Evolutionary conservation across 2,888 invertebrate species (phyloP).

Genomic region (Anoncus sp.): DNA sequence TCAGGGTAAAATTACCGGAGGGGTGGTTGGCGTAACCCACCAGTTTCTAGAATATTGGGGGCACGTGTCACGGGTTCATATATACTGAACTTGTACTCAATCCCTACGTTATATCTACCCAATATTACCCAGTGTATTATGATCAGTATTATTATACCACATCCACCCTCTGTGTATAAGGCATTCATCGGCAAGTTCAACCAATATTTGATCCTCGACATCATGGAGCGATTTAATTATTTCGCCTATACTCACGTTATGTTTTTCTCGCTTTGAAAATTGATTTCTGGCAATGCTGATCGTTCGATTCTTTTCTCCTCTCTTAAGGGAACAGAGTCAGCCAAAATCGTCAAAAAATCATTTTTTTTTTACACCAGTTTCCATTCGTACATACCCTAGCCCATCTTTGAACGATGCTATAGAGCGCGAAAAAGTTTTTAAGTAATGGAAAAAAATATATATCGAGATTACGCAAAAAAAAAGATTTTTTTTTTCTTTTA

Average conservation of each 20-base stretch:
- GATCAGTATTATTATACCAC: background rate
- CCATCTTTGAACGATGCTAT: no score
- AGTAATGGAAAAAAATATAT: no score
- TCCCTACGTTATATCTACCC: background rate
- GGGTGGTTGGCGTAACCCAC: constrained; percentile 20
- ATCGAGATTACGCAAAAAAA: no score
- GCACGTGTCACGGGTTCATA: constrained; percentile 11
- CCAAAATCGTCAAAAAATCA: no score
- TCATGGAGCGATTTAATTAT: background rate
- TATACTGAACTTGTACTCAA: constrained; percentile 3
- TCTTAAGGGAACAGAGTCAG: no score
- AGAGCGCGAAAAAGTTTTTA: no score
- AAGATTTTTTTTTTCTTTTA: no score
- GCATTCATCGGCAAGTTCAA: background rate
- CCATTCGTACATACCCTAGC: no score
- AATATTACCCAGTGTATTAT: background rate
- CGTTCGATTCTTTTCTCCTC: no score
- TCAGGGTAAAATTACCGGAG: constrained; percentile 32
- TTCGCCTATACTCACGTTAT: background rate
- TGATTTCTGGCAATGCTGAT: background rate
- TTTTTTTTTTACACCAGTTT: no score
- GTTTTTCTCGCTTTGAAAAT: background rate
- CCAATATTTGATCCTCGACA: background rate
- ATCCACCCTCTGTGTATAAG: background rate
- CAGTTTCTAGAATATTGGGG: constrained; percentile 1